Conservation (phyloP, 2,797 vertebrate species). For the Enteromius treurensis region DNA sequence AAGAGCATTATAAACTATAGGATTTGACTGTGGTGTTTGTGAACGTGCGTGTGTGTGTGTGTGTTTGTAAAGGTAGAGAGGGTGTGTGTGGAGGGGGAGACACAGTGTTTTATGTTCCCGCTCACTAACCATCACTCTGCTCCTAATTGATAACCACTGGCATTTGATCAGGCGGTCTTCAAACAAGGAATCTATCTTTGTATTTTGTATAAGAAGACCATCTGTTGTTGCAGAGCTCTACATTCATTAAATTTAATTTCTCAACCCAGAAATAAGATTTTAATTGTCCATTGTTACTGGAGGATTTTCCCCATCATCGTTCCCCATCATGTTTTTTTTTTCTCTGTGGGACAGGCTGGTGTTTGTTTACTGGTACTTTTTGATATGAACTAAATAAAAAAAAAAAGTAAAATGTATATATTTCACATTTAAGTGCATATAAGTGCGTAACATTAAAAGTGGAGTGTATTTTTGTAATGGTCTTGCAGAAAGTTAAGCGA, state of each 20-base stretch:
- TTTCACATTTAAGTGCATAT: too few relatives aligned
- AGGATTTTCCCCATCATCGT: slow-evolving; percentile 41
- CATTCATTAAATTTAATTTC: slow-evolving; percentile 80
- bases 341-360: not conserved
- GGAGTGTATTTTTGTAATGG: not conserved
- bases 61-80: slow-evolving; percentile 18
- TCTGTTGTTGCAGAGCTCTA: slow-evolving; percentile 76
- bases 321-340: slow-evolving; percentile 10
- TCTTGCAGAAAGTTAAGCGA: not conserved
- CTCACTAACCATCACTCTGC: slow-evolving; percentile 66
- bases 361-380: slow-evolving; percentile 5
- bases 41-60: not conserved
- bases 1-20: not conserved
- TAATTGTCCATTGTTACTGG: slow-evolving; percentile 71
- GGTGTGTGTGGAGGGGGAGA: slow-evolving; percentile 25
- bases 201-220: slow-evolving; percentile 78
- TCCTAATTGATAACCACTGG: slow-evolving; percentile 80
- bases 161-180: slow-evolving; percentile 81
- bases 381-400: not conserved
- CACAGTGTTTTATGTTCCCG: slow-evolving; percentile 70
- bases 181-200: slow-evolving; percentile 78
- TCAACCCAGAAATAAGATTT: slow-evolving; percentile 75
- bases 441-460: not conserved
- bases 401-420: not conserved
- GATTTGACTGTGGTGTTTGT: not conserved